Conservation (phyloP, 2,113 vertebrate genomes). For the Siniperca knerii region DNA sequence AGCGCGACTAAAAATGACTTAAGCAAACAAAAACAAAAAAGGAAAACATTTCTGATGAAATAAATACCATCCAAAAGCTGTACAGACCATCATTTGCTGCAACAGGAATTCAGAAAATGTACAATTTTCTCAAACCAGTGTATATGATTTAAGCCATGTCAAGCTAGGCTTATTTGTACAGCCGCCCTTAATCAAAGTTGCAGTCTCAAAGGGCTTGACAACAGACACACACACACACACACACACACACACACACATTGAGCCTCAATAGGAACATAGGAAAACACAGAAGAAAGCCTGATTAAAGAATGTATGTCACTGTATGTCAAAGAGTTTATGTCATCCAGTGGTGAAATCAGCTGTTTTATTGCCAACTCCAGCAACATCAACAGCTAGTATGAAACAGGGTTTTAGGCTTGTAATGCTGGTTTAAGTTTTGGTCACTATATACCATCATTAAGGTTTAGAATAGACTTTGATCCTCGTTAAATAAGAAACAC, state of each 20-base stretch:
- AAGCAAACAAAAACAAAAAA: not conserved
- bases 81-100: constrained; percentile 4
- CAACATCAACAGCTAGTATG: not conserved
- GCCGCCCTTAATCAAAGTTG: constrained; percentile 29
- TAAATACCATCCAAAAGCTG: not conserved
- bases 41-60: not conserved
- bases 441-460: not conserved
- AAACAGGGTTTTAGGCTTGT: not conserved
- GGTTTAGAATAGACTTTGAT: not conserved
- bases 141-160: constrained; percentile 44
- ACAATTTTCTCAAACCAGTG: constrained; percentile 17
- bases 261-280: constrained; percentile 29
- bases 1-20: not conserved
- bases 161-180: constrained; percentile 29
- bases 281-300: not conserved
- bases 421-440: constrained; percentile 2
- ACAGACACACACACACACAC: constrained; percentile 28
- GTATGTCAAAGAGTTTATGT: not conserved
- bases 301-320: not conserved
- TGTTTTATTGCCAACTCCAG: constrained; percentile 1
- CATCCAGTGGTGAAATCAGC: not conserved
- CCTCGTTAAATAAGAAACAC: not conserved
- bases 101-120: constrained; percentile 36
- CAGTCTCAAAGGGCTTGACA: constrained; percentile 18
- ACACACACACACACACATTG: not conserved